Conservation (phyloP, 2,888 invertebrate genomes). For the Lissonota sp. region DNA sequence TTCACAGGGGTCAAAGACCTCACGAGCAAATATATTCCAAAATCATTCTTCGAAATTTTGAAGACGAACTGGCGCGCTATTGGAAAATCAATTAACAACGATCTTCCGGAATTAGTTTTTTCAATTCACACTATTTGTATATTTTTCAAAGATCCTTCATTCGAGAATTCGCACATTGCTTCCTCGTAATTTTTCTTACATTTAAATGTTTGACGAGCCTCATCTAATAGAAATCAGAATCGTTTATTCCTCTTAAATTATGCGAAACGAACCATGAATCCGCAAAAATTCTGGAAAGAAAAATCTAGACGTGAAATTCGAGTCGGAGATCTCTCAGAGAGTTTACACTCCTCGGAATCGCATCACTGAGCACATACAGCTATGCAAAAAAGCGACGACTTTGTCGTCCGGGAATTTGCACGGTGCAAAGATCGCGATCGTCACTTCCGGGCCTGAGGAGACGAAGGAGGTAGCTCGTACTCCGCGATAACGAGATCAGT, state of each 20-base stretch:
- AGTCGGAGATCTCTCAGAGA: slow-evolving; percentile 43
- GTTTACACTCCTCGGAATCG: slow-evolving; percentile 44
- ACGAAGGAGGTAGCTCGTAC: slow-evolving; percentile 25
- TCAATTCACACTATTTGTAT: too few relatives aligned
- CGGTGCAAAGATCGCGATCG: slow-evolving; percentile 61
- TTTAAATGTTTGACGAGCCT: too few relatives aligned
- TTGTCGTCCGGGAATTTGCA: slow-evolving; percentile 41
- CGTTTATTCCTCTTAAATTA: not conserved
- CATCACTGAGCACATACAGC: slow-evolving; percentile 41
- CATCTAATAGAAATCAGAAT: too few relatives aligned
- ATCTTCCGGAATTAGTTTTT: too few relatives aligned
- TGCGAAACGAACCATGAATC: not conserved
- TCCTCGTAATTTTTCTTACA: too few relatives aligned
- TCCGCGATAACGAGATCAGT: slow-evolving; percentile 51
- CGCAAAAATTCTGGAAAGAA: not conserved
- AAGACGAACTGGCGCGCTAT: too few relatives aligned
- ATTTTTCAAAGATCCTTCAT: too few relatives aligned
- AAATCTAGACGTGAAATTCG: slow-evolving; percentile 16
- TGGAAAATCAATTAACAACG: too few relatives aligned
- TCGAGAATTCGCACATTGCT: too few relatives aligned
- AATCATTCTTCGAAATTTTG: too few relatives aligned
- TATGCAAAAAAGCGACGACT: not conserved
- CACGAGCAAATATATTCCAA: too few relatives aligned
- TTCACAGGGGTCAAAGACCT: too few relatives aligned
- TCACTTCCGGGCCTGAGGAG: slow-evolving; percentile 52